Evolutionary conservation across 2,888 invertebrate species (phyloP).

Genomic region (Metellina segmentata): DNA sequence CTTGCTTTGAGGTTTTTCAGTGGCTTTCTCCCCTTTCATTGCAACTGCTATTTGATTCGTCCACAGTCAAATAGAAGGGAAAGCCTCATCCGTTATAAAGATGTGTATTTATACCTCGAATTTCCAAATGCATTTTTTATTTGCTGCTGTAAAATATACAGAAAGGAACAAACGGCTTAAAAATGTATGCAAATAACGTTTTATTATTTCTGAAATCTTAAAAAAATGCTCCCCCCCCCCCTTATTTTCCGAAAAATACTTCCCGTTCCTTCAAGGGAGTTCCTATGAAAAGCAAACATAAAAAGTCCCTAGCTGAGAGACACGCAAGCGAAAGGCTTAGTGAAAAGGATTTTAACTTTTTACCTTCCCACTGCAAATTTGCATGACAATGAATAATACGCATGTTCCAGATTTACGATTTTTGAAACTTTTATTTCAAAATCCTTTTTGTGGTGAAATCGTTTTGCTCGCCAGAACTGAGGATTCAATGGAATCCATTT

Average conservation of each 20-base stretch:
- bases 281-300: not conserved
- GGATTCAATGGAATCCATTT: conserved; percentile 20
- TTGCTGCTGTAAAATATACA: not conserved
- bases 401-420: conserved; percentile 45
- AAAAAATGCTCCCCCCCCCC: not conserved
- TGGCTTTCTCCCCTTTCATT: too few species aligned
- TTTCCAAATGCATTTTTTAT: conserved; percentile 1
- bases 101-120: conserved; percentile 15
- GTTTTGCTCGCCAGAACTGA: not conserved
- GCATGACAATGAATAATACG: conserved; percentile 58
- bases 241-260: not conserved
- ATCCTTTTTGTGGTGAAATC: conserved; percentile 32
- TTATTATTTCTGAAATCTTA: conserved; percentile 10
- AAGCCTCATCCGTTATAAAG: conserved; percentile 11
- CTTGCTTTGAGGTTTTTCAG: too few species aligned
- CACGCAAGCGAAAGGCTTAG: too few species aligned
- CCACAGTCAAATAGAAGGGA: not conserved
- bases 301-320: not conserved
- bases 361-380: conserved; percentile 39
- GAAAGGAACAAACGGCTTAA: not conserved
- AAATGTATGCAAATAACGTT: conserved; percentile 25
- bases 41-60: too few species aligned
- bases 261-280: not conserved
- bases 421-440: conserved; percentile 44
- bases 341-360: conserved; percentile 38